These are phyloP conservation scores for Neomorphus geoffroyi DNA, from an alignment of 2,797 vertebrate genomes.

Conservation along the genomic window DNA sequence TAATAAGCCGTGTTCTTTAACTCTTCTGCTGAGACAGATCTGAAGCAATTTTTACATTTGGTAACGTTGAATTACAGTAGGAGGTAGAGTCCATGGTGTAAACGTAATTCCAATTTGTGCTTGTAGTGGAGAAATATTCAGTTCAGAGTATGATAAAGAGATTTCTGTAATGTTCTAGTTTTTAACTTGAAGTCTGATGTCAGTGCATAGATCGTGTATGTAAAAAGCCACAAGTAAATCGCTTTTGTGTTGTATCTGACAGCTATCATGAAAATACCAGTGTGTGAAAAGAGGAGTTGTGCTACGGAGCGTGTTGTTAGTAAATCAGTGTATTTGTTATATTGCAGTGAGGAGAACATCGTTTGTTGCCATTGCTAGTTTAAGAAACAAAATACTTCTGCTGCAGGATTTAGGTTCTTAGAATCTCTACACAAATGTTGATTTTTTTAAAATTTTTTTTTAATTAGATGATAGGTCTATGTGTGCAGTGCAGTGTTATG, in stretches of 20 bases:
- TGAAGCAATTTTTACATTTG: not conserved
- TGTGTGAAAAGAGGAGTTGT: not conserved
- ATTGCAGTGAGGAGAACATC: not conserved
- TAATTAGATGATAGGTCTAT: not conserved
- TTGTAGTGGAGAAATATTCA: not conserved
- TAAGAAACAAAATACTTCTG: not conserved
- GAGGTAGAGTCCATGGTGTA: not conserved
- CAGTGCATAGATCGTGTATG: not conserved
- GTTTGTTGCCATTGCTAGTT: not conserved
- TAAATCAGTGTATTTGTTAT: not conserved
- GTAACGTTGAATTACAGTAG: not conserved
- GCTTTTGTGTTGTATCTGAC: not conserved
- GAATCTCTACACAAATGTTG: not conserved
- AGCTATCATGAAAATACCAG: not conserved
- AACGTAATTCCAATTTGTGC: not conserved
- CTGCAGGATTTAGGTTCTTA: not conserved
- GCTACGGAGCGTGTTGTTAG: not conserved
- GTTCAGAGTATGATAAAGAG: not conserved
- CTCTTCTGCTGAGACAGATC: not conserved
- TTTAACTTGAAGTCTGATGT: not conserved
- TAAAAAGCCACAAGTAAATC: constrained; percentile 6
- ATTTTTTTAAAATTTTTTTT: not conserved
- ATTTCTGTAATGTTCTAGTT: not conserved
- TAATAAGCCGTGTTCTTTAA: not conserved
- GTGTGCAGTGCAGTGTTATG: not conserved